Percentiles rank a stretch among this genome's conserved stretches.
These are phyloP conservation scores for Glaucidium brasilianum DNA, from an alignment of 2,113 vertebrate species.

Conservation along the genomic window DNA sequence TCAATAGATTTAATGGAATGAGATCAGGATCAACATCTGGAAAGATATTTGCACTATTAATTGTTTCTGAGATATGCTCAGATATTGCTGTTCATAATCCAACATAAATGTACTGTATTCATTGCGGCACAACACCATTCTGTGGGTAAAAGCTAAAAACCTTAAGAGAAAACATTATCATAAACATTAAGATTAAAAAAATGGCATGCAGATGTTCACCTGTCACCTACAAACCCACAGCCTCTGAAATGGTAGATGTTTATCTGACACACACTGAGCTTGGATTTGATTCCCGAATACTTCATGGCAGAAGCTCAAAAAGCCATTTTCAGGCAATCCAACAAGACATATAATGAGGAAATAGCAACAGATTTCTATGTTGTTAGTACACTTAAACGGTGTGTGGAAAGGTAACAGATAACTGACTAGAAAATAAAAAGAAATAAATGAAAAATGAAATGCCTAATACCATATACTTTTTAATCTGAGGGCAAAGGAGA, in stretches of 20 bases:
- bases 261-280: neutral
- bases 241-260: neutral
- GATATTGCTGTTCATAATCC: neutral
- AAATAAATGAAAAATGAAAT: neutral
- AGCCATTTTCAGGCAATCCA: neutral
- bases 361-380: neutral
- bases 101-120: neutral
- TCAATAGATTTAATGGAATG: neutral
- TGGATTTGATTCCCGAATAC: constrained; percentile 40
- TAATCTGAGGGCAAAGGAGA: neutral
- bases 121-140: neutral
- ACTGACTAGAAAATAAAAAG: neutral
- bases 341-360: neutral
- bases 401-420: neutral
- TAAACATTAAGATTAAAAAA: neutral
- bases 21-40: neutral
- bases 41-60: neutral
- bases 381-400: neutral
- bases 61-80: neutral
- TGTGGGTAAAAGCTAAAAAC: neutral
- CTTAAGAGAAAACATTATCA: neutral
- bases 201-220: neutral
- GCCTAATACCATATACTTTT: neutral
- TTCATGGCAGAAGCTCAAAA: neutral
- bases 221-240: neutral